phyloP scores from a whole-genome alignment of 2,797 vertebrate species.

The Distichodus sexfasciatus region DNA sequence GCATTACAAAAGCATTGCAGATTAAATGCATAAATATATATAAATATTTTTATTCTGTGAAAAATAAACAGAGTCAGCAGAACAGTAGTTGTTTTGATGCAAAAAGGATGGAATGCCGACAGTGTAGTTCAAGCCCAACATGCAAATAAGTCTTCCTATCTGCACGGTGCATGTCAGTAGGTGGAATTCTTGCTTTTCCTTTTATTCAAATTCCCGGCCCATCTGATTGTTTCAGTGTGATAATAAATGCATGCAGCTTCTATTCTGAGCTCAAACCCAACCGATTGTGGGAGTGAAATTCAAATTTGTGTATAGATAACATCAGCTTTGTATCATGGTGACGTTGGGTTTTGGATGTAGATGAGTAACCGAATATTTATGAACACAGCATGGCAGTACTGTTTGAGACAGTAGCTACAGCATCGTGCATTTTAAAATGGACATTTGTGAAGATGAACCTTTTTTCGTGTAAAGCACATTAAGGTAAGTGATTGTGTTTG shows the following conservation, averaged over 20 bases:
- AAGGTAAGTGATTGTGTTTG: constrained; percentile 7
- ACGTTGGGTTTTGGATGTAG: neutral
- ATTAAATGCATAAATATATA: too few species aligned
- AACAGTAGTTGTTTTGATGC: neutral
- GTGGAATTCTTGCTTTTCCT: neutral
- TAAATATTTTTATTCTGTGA: too few species aligned
- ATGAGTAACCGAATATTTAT: neutral
- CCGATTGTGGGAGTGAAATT: neutral
- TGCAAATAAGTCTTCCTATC: neutral
- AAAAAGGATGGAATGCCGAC: neutral
- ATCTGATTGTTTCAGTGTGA: neutral
- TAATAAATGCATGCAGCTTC: neutral
- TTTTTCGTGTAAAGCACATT: neutral
- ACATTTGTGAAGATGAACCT: neutral
- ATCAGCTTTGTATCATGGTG: neutral
- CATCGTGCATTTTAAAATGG: neutral
- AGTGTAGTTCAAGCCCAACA: neutral
- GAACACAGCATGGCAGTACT: neutral
- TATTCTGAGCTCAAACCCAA: neutral
- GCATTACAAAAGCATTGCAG: neutral
- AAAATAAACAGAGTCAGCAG: too few species aligned
- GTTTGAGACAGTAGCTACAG: neutral
- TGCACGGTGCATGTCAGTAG: neutral
- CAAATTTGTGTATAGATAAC: neutral
- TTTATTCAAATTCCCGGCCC: neutral